A percentile compares a stretch with the other conserved stretches of the same genome.
These are phyloP conservation scores for Megalopta genalis DNA, from an alignment of 1,140 invertebrate species.

Conservation along the genomic window DNA sequence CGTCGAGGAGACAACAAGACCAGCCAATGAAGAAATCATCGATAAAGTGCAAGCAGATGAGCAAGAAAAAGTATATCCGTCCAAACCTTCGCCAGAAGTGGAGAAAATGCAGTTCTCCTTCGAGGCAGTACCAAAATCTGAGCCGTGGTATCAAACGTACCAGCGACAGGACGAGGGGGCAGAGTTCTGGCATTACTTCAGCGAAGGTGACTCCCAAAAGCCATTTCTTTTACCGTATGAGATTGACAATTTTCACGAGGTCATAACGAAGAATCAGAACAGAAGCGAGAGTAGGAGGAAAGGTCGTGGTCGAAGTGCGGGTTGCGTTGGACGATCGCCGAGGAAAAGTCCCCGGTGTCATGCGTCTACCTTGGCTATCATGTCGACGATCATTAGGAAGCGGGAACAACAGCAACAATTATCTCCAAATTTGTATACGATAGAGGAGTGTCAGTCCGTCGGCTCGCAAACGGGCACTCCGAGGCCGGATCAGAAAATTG, in stretches of 20 bases:
- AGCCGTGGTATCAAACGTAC: constrained; percentile 90
- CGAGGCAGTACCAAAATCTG: constrained; percentile 85
- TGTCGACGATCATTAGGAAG: constrained; percentile 79
- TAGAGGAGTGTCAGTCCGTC: constrained; percentile 61
- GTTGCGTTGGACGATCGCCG: constrained; percentile 81
- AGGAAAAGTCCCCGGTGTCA: constrained; percentile 92
- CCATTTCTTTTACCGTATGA: constrained; percentile 89
- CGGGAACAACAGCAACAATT: constrained; percentile 67
- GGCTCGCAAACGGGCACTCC: constrained; percentile 39
- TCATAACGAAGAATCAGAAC: constrained; percentile 59
- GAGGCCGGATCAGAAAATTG: constrained; percentile 41
- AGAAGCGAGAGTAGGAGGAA: constrained; percentile 66
- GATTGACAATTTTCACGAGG: constrained; percentile 81
- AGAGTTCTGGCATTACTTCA: constrained; percentile 80
- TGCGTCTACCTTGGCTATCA: constrained; percentile 90
- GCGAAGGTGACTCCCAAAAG: constrained; percentile 77
- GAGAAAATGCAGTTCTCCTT: constrained; percentile 88
- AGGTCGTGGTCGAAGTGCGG: constrained; percentile 66
- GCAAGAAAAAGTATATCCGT: constrained; percentile 68
- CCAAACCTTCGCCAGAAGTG: constrained; percentile 82
- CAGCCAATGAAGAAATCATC: constrained; percentile 40
- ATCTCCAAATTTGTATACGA: constrained; percentile 50
- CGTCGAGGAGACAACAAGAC: constrained; percentile 23
- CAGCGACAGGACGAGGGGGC: constrained; percentile 86
- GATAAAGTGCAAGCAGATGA: constrained; percentile 43